Percentiles rank a stretch among this genome's conserved stretches.
Evolutionary conservation across 2,113 vertebrate species (phyloP).

Genomic region (Murina feae): DNA sequence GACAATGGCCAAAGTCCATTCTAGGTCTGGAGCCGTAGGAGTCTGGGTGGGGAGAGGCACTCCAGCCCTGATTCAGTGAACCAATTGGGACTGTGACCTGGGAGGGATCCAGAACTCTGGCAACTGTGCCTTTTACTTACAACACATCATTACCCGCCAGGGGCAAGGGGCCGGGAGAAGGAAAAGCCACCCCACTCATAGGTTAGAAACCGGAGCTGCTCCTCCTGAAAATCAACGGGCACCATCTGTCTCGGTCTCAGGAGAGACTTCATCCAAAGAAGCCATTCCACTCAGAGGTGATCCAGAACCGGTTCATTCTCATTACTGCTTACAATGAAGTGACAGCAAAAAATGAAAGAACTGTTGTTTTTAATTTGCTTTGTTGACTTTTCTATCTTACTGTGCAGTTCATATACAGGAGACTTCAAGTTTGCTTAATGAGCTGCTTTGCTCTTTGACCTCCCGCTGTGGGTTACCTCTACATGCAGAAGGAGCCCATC

Average conservation of each 20-base stretch:
- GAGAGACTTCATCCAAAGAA: neutral
- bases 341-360: neutral
- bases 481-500: neutral
- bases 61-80: neutral
- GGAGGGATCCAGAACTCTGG: neutral
- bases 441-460: neutral
- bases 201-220: neutral
- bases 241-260: neutral
- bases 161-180: neutral
- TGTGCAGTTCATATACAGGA: neutral
- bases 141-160: neutral
- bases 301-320: neutral
- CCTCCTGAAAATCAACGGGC: neutral
- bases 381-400: neutral
- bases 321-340: neutral
- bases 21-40: neutral
- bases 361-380: neutral
- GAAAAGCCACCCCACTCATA: rapidly evolving
- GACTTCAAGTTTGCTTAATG: neutral
- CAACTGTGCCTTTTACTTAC: neutral
- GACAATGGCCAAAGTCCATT: neutral
- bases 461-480: neutral
- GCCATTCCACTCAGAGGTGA: neutral
- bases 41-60: neutral
- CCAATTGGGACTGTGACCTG: neutral